Percentiles rank a stretch among this genome's conserved stretches.
These are phyloP conservation scores for Gastrophryne carolinensis DNA, from an alignment of 2,797 vertebrate species.

Conservation along the genomic window DNA sequence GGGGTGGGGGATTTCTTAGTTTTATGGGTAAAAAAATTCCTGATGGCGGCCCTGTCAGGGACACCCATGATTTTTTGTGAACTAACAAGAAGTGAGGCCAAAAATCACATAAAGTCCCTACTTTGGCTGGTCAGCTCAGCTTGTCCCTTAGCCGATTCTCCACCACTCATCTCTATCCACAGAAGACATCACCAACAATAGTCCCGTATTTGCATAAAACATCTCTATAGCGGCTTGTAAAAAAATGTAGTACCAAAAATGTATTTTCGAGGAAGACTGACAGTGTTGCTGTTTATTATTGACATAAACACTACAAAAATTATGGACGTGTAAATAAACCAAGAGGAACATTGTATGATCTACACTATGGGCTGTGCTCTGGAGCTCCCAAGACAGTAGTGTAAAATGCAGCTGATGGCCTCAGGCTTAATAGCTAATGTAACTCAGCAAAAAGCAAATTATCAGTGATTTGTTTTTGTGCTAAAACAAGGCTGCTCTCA, in stretches of 20 bases:
- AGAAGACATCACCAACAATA: background rate
- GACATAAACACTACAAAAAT: background rate
- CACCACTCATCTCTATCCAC: background rate
- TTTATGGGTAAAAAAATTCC: no score
- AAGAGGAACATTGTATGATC: background rate
- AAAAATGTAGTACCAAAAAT: background rate
- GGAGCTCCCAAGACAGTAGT: background rate
- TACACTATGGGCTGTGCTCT: background rate
- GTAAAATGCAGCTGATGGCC: constrained; percentile 33
- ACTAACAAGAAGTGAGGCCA: no score
- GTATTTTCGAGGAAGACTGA: background rate
- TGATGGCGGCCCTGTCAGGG: no score
- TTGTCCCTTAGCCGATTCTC: background rate
- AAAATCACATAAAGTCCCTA: no score
- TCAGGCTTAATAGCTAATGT: constrained; percentile 37
- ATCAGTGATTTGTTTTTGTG: constrained; percentile 38
- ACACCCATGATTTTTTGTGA: no score
- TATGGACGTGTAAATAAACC: background rate
- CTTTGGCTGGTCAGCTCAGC: no score
- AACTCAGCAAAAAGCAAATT: constrained; percentile 44
- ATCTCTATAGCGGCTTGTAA: background rate
- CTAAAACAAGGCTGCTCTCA: constrained; percentile 38
- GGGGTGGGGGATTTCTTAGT: no score
- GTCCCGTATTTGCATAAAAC: no score
- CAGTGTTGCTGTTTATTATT: background rate